Evolutionary conservation across 35 echinoderm and acorn worm genomes (phyloP).

Genomic region (Diadema setosum): DNA sequence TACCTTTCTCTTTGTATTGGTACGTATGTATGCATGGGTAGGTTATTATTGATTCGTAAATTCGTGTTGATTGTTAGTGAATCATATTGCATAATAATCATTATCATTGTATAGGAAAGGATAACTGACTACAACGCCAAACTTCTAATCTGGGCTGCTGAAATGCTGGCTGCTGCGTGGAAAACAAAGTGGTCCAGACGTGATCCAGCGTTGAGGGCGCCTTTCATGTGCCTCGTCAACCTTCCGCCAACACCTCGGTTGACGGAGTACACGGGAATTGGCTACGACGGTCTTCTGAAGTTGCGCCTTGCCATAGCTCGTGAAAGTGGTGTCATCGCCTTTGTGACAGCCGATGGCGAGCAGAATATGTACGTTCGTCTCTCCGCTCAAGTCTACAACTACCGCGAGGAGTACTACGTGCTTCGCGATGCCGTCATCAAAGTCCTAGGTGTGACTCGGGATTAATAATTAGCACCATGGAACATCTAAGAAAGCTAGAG

Average conservation of each 20-base stretch:
- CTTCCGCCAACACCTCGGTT: neutral
- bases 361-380: slow-evolving; percentile 48
- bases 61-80: neutral
- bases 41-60: neutral
- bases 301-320: neutral
- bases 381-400: slow-evolving; percentile 78
- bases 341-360: neutral
- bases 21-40: neutral
- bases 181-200: neutral
- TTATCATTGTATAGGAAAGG: neutral
- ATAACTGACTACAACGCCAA: neutral
- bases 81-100: neutral
- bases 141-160: neutral
- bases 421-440: slow-evolving; percentile 69
- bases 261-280: neutral
- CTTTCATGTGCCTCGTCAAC: neutral
- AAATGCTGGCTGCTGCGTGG: neutral
- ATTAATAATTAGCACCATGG: no score
- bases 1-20: neutral
- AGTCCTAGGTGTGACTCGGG: slow-evolving; percentile 7
- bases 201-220: neutral
- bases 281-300: neutral
- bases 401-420: slow-evolving; percentile 70
- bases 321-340: neutral
- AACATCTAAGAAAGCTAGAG: no score